phyloP scores from a whole-genome alignment of 1,140 invertebrate genomes.

The Orchesella cincta region DNA sequence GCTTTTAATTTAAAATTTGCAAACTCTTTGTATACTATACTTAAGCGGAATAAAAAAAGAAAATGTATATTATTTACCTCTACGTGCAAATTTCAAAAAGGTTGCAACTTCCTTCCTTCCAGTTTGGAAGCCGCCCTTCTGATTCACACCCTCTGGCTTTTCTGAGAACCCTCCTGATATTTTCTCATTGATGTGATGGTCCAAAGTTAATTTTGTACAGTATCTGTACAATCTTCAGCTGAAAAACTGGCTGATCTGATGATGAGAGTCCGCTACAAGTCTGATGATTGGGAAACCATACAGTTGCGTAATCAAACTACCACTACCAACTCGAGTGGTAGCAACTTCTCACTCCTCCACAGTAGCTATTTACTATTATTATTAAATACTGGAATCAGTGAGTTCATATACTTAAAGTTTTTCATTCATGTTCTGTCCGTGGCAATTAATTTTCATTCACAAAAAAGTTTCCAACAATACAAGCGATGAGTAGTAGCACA shows the following conservation, averaged over 20 bases:
- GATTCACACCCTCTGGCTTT: constrained; percentile 16
- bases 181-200: neutral
- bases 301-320: too few relatives aligned
- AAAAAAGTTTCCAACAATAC: neutral
- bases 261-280: neutral
- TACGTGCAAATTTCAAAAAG: too few relatives aligned
- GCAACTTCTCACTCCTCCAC: neutral
- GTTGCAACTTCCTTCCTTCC: neutral
- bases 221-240: neutral
- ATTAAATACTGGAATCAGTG: neutral
- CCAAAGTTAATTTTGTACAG: neutral
- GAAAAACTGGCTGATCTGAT: neutral
- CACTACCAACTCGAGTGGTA: too few relatives aligned
- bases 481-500: too few relatives aligned
- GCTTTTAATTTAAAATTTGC: too few relatives aligned
- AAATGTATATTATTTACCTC: too few relatives aligned
- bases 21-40: too few relatives aligned
- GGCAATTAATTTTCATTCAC: neutral
- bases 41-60: too few relatives aligned
- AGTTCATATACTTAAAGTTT: neutral
- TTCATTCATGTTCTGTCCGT: neutral
- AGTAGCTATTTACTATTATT: neutral
- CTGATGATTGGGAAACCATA: neutral
- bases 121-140: neutral
- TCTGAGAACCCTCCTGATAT: neutral